These are phyloP conservation scores for Poeciliopsis presidionis DNA, from an alignment of 2,797 vertebrate species.

Conservation along the genomic window DNA sequence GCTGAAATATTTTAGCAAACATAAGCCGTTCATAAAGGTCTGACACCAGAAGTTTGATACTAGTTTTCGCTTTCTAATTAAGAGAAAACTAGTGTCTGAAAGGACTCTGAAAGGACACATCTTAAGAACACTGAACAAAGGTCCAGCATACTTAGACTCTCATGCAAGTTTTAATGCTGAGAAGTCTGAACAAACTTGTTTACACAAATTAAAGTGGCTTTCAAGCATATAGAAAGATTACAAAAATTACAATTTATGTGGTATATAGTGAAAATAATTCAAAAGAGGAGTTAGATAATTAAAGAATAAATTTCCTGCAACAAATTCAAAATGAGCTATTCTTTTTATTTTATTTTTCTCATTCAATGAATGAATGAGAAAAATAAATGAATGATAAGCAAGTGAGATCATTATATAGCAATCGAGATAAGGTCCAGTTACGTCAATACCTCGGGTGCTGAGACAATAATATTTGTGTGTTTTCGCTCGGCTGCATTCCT, in stretches of 20 bases:
- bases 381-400: background rate
- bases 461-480: constrained; percentile 12
- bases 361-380: background rate
- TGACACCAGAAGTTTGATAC: background rate
- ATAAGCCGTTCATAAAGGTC: background rate
- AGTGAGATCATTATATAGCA: background rate
- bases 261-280: background rate
- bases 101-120: background rate
- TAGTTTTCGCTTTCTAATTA: background rate
- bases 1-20: background rate
- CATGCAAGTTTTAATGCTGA: background rate
- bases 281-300: background rate
- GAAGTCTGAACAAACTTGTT: background rate
- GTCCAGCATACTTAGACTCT: background rate
- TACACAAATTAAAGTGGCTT: background rate
- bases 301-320: background rate
- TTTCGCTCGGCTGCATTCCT: constrained; percentile 6
- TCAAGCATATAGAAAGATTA: constrained; percentile 7
- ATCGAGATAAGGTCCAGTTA: constrained; percentile 14
- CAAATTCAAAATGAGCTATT: background rate
- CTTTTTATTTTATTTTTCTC: background rate
- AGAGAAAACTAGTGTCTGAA: background rate
- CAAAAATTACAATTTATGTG: background rate
- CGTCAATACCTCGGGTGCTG: background rate
- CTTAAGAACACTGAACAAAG: background rate